These are phyloP conservation scores for Caenorhabditis sp. DNA, from an alignment of 2,888 invertebrate species.

Conservation along the genomic window DNA sequence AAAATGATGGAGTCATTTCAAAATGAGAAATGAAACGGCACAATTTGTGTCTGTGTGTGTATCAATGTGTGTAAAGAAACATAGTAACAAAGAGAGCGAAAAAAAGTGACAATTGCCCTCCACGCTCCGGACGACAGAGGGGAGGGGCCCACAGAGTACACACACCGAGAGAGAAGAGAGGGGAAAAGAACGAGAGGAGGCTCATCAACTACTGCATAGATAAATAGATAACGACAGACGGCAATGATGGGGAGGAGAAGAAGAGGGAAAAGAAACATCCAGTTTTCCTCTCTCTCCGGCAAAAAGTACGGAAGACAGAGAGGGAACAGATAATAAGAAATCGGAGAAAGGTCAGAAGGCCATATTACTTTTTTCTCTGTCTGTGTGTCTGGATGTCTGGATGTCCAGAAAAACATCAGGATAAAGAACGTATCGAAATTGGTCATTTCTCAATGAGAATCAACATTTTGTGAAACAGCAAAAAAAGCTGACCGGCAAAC, in stretches of 20 bases:
- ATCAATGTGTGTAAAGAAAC: background rate
- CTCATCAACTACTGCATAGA: conserved; percentile 3
- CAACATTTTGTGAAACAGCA: too few relatives aligned
- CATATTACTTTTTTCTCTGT: too few relatives aligned
- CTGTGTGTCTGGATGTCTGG: too few relatives aligned
- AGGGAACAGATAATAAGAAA: conserved; percentile 14
- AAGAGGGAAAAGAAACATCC: conserved; percentile 3
- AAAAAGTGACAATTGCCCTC: background rate
- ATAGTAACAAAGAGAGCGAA: background rate
- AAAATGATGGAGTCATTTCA: conserved; percentile 21
- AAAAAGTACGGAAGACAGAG: conserved; percentile 4
- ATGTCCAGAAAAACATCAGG: too few relatives aligned
- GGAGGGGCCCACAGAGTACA: background rate
- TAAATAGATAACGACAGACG: conserved; percentile 24
- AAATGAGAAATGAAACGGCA: conserved; percentile 17
- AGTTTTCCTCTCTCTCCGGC: conserved; percentile 35
- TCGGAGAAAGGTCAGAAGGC: background rate
- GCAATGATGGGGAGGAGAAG: too few relatives aligned
- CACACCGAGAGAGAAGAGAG: conserved; percentile 13
- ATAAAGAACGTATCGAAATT: too few relatives aligned
- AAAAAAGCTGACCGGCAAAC: too few relatives aligned
- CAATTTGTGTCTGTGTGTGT: background rate
- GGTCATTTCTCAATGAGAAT: too few relatives aligned
- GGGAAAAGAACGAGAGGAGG: background rate
- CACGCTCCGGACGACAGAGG: background rate